These are phyloP conservation scores for Chiroxiphia lanceolata DNA, from an alignment of 2,797 vertebrate genomes.

Conservation along the genomic window DNA sequence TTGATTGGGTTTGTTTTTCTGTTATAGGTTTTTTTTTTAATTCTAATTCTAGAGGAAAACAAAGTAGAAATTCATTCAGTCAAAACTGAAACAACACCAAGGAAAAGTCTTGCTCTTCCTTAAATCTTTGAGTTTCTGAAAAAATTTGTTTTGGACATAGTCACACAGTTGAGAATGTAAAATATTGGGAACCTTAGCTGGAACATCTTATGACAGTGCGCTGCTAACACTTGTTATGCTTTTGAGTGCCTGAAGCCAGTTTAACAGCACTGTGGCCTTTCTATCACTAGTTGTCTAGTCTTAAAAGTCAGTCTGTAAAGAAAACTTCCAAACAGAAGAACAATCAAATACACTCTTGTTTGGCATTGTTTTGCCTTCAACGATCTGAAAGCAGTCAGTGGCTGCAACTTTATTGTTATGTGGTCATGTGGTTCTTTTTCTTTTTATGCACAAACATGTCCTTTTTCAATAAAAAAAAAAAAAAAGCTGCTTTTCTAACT, in stretches of 20 bases:
- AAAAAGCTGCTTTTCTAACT: not conserved
- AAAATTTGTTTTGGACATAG: not conserved
- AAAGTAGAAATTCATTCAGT: not conserved
- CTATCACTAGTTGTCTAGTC: not conserved
- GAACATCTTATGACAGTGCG: not conserved
- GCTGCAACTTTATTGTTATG: not conserved
- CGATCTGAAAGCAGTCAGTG: not conserved
- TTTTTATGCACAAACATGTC: not conserved
- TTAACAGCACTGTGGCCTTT: not conserved
- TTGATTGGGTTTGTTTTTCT: not conserved
- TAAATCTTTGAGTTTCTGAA: not conserved
- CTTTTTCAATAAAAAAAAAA: not conserved
- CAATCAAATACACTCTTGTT: not conserved
- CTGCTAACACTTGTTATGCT: not conserved
- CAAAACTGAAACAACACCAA: not conserved
- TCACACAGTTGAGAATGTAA: not conserved
- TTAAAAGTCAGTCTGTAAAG: not conserved
- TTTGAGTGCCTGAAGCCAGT: not conserved
- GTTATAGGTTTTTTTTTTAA: not conserved
- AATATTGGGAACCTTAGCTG: not conserved
- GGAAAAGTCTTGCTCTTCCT: not conserved
- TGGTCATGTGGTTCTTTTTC: not conserved
- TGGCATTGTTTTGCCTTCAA: not conserved
- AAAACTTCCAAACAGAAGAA: not conserved
- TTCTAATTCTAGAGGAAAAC: not conserved